Conservation (phyloP, 2,797 vertebrate species). For the Chromis chromis region DNA sequence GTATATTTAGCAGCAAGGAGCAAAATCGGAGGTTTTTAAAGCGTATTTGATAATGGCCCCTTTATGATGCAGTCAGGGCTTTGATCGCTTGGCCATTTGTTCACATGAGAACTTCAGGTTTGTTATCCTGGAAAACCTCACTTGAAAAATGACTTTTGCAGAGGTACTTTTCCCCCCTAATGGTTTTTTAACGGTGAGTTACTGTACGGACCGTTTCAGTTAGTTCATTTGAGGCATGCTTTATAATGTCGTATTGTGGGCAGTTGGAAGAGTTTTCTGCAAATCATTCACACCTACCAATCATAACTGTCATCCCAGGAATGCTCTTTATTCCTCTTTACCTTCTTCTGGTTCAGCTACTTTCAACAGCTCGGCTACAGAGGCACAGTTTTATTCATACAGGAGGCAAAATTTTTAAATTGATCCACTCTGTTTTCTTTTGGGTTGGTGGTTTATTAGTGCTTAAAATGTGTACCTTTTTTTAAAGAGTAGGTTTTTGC, state of each 20-base stretch:
- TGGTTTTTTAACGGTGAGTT: slow-evolving; percentile 74
- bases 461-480: slow-evolving; percentile 26
- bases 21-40: slow-evolving; percentile 38
- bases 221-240: slow-evolving; percentile 60
- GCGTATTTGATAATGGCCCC: slow-evolving; percentile 64
- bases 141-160: slow-evolving; percentile 75
- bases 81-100: slow-evolving; percentile 65
- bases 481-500: slow-evolving; percentile 12
- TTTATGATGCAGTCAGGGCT: slow-evolving; percentile 60
- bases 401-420: slow-evolving; percentile 48
- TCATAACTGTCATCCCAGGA: slow-evolving; percentile 75
- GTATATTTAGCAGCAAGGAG: slow-evolving; percentile 36
- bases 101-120: slow-evolving; percentile 71
- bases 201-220: slow-evolving; percentile 61
- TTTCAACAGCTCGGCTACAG: slow-evolving; percentile 62
- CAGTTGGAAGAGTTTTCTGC: slow-evolving; percentile 62
- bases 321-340: slow-evolving; percentile 63
- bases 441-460: slow-evolving; percentile 46
- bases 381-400: slow-evolving; percentile 44
- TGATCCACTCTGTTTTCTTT: slow-evolving; percentile 56
- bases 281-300: slow-evolving; percentile 80
- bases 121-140: slow-evolving; percentile 79
- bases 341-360: slow-evolving; percentile 54
- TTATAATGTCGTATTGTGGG: slow-evolving; percentile 70
- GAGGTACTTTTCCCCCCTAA: slow-evolving; percentile 70